Conservation (phyloP, 2,888 invertebrate genomes). For the Idaea straminata region DNA sequence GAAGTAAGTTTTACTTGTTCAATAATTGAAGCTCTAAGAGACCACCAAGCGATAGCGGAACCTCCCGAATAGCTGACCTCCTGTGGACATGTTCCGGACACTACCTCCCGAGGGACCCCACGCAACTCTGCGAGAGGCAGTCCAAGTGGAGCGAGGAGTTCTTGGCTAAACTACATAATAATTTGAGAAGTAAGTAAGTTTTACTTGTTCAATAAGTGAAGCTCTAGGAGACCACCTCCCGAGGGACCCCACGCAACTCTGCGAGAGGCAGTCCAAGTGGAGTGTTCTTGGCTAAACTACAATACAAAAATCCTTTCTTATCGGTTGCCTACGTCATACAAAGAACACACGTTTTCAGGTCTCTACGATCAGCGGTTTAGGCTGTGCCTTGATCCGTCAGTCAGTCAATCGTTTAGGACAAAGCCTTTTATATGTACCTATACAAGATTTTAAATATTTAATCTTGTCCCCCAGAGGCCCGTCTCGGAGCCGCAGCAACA, state of each 20-base stretch:
- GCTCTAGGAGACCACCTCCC: conserved; percentile 72
- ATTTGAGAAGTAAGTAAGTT: conserved; percentile 79
- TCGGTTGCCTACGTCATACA: too few species aligned
- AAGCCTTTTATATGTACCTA: too few species aligned
- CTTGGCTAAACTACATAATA: conserved; percentile 79
- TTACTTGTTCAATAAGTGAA: too few species aligned
- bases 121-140: conserved; percentile 78
- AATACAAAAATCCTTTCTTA: too few species aligned
- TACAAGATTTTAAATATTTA: too few species aligned
- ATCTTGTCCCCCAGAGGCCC: conserved; percentile 49
- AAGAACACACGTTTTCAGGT: too few species aligned
- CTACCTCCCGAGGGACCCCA: conserved; percentile 53
- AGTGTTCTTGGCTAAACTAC: conserved; percentile 80
- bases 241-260: conserved; percentile 61
- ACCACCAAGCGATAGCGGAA: conserved; percentile 67
- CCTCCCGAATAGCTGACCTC: conserved; percentile 73
- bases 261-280: conserved; percentile 83
- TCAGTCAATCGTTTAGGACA: too few species aligned
- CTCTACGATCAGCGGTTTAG: too few species aligned
- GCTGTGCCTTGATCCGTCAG: too few species aligned
- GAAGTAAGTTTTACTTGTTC: too few species aligned
- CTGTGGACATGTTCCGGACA: conserved; percentile 69
- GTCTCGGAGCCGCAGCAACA: conserved; percentile 50
- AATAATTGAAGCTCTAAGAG: conserved; percentile 67
- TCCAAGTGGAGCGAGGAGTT: conserved; percentile 84